Base-by-base conservation (phyloP, 2,113 vertebrate species). In the Abramis brama region DNA sequence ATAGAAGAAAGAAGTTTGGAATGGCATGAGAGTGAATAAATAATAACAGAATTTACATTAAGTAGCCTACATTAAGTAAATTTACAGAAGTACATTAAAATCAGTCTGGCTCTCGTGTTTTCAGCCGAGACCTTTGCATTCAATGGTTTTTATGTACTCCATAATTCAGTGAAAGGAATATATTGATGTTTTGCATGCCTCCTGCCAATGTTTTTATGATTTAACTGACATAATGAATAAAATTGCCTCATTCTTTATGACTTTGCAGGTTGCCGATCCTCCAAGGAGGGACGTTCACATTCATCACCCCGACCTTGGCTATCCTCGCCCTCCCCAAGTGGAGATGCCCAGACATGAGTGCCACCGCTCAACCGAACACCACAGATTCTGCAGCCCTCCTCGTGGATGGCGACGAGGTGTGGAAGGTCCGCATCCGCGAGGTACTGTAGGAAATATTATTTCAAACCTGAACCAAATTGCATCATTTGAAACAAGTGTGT, bases 241-340 rank as follows among this genome's bases (percentile, higher is more conserved):
- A 43, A 50, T 30, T 43, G 19, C 36, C 2, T 79, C 39, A 30
- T 59, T 15, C 66, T 60, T 62, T 76, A 85, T 25, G 55, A 10
- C 66, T 55, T 82, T 57, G n/a, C 86, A 96, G 95, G 87, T 87
- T 96, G 82, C 94, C 95, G 1, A 95, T 96, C 83, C 93, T 96
- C 73, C 95, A 96, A 90, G 95, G 95, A 2, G 95, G 95, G 6
- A 95, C 95, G 4, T 95, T 96, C 79, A 95, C 94, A 79, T 95
- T 95, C 79, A 92, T 96, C 74, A 95, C 95, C 0, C 95, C 95
- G 0, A 94, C 95, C 1, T 85, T 96, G 85, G 95, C 95, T 17
- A 95, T 96, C 47, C 93, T 96, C 3, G 93, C 95, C 19, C 87
- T 95, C 55, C 95, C 95, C 0, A 94, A 95, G 82, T 96, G 95